A percentile compares a stretch with the other conserved stretches of the same genome.
Conservation (phyloP, 2,797 vertebrate species). For the Anomalospiza imberbis region DNA sequence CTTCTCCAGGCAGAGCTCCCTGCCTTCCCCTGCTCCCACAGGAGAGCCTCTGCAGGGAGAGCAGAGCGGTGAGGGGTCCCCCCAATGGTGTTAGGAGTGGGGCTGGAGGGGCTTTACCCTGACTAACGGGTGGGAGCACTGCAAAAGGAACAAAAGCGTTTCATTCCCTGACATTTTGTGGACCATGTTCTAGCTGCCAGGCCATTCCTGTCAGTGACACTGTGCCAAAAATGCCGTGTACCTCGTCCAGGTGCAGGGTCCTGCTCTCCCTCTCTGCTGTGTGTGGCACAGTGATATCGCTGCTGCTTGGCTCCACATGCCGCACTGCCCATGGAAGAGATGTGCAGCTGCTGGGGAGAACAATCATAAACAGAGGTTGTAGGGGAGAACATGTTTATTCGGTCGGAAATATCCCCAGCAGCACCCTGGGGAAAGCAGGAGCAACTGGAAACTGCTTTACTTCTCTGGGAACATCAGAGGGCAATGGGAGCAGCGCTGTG, state of each 20-base stretch:
- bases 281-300: rapidly evolving
- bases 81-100: rapidly evolving
- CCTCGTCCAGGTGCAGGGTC: rapidly evolving
- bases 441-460: neutral
- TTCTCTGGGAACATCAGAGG: neutral
- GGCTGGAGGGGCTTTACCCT: neutral
- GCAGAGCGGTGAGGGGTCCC: rapidly evolving
- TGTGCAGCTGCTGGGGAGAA: neutral
- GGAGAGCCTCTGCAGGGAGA: neutral
- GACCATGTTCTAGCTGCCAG: rapidly evolving
- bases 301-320: neutral
- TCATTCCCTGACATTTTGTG: neutral
- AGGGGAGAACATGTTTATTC: neutral
- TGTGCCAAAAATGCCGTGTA: rapidly evolving
- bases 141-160: rapidly evolving
- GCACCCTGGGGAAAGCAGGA: neutral
- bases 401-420: neutral
- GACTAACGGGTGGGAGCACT: rapidly evolving
- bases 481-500: rapidly evolving
- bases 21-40: rapidly evolving
- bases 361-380: neutral
- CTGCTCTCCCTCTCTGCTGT: neutral
- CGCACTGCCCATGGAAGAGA: neutral
- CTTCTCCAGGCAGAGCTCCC: neutral
- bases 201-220: rapidly evolving